A percentile compares a stretch with the other conserved stretches of the same genome.
Evolutionary conservation across 2,888 invertebrate genomes (phyloP).

Genomic region (Aporophyla nigra): DNA sequence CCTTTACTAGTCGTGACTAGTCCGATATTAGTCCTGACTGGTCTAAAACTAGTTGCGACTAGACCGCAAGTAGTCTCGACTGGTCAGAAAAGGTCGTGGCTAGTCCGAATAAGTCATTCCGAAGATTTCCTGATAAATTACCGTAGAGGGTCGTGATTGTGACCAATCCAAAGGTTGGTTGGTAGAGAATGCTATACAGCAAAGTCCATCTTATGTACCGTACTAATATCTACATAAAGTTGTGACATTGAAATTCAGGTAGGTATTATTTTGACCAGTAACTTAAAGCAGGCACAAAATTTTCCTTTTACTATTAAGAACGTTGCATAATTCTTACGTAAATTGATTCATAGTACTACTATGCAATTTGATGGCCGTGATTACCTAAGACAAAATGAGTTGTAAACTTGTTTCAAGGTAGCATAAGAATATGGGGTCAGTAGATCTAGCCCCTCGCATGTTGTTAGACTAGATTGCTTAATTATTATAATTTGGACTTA

Average conservation of each 20-base stretch:
- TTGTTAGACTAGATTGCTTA: conserved; percentile 22
- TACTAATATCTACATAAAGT: not conserved
- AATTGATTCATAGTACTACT: not conserved
- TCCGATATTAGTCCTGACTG: too few relatives aligned
- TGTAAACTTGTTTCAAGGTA: conserved; percentile 39
- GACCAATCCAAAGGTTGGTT: not conserved
- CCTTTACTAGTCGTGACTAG: not conserved
- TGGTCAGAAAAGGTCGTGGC: too few relatives aligned
- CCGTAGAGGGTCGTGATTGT: not conserved
- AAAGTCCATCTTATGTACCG: not conserved
- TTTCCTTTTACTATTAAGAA: not conserved
- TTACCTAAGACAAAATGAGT: conserved; percentile 24
- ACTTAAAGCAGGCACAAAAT: not conserved
- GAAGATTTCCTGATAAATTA: too few relatives aligned
- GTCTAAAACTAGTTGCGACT: too few relatives aligned
- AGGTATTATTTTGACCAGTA: not conserved
- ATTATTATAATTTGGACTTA: not conserved
- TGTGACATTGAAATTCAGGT: not conserved
- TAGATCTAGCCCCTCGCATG: conserved; percentile 4
- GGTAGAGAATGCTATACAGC: not conserved
- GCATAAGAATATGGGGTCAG: conserved; percentile 24
- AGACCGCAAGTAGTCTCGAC: not conserved
- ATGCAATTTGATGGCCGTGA: conserved; percentile 16
- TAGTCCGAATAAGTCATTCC: not conserved
- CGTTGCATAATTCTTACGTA: conserved; percentile 24